Base-by-base conservation (phyloP, 2,113 vertebrate species). In the Phoenicopterus ruber region DNA sequence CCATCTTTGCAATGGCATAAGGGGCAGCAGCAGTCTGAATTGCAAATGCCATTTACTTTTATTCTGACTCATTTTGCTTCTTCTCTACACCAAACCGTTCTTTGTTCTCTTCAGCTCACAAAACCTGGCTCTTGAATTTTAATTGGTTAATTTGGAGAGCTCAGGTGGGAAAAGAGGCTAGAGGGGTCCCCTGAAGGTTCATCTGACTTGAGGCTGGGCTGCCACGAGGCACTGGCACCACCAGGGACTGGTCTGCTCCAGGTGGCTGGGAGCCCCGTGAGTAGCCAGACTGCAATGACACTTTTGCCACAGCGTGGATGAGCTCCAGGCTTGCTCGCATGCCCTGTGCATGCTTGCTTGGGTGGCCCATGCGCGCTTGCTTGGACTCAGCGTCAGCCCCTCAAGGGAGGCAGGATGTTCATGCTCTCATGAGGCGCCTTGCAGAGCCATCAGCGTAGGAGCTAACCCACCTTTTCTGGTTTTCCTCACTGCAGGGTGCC, bases 291-390 rank as follows among this genome's bases (percentile, higher is more conserved):
- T 88, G 38, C 15, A 46, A 79, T 29, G 57, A 32, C 57, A 63
- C 20, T 40, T 54, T 21, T 85, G 52, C 44, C 29, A 36, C 3
- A 4, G 25, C 2, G 2, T 0, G 1, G 40, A 28, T 2, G 0
- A 4, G 36, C 21, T 74, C n/a, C 28, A 36, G 16, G 31, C 36
- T 57, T 57, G 29, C 66, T 54, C 9, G n/a, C n/a, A n/a, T n/a
- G n/a, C n/a, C n/a, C n/a, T n/a, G n/a, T n/a, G n/a, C n/a, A n/a
- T n/a, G 31, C 36, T 57, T 57, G 29, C 66, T 54, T 7, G 5
- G 44, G 46, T 36, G 19, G 8, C 14, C 29, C 9, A 8, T 42
- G 34, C 12, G 22, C 2, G 5, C 19, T 52, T 47, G 11, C 38
- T 31, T 31, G 46, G 46, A 22, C 40, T 36, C 57, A 32, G 3